Percentiles rank a stretch among this genome's conserved stretches.
Conservation (phyloP, 2,888 invertebrate species). For the Allophyes oxyacanthae region DNA sequence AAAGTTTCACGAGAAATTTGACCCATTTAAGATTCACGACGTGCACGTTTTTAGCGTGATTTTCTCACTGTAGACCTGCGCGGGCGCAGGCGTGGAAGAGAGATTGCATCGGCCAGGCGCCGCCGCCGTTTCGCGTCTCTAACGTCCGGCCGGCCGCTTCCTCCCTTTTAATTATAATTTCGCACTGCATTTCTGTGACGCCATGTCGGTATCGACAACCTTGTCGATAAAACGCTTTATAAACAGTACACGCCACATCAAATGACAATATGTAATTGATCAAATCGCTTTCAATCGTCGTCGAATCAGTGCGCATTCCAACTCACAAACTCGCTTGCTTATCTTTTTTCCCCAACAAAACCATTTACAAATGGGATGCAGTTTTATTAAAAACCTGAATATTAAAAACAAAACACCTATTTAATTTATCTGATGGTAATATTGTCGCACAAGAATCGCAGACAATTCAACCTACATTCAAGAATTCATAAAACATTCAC, state of each 20-base stretch:
- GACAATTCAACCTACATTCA: conserved; percentile 72
- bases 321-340: conserved; percentile 13
- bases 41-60: conserved; percentile 74
- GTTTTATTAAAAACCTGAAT: conserved; percentile 36
- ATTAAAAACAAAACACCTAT: conserved; percentile 38
- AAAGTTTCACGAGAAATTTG: conserved; percentile 67
- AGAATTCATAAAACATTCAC: conserved; percentile 75
- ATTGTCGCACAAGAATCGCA: conserved; percentile 50
- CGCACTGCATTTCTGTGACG: conserved; percentile 71
- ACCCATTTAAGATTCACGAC: conserved; percentile 75
- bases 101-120: conserved; percentile 83
- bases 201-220: conserved; percentile 53
- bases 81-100: conserved; percentile 64
- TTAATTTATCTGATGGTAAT: conserved; percentile 41
- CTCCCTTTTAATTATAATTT: conserved; percentile 85
- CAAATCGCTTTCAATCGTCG: conserved; percentile 35
- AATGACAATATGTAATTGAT: conserved; percentile 53
- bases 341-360: conserved; percentile 11
- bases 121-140: conserved; percentile 77
- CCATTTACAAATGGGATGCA: conserved; percentile 17
- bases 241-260: conserved; percentile 51
- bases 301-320: conserved; percentile 16
- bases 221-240: conserved; percentile 54
- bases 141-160: conserved; percentile 82
- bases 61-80: conserved; percentile 74